Base-by-base conservation (phyloP, 1,140 invertebrate species). In the Bombus affinis region DNA sequence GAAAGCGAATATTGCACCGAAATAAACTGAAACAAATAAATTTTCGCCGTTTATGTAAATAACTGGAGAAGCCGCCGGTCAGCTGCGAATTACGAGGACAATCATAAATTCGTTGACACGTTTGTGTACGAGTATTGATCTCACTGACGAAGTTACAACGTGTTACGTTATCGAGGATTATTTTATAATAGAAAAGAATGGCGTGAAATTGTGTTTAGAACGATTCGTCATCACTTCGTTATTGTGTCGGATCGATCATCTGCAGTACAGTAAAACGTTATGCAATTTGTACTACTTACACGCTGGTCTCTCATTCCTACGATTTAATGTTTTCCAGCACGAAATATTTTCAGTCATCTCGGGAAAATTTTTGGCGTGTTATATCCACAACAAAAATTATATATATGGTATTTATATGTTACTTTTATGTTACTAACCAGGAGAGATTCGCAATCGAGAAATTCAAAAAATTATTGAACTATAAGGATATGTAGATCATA, bases 21-120 rank as follows among this genome's bases (percentile, higher is more conserved):
- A 80, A 85, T 85, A 80, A 85, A 85, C 66, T 65, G 83, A 85
- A 85, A 80, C 83, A 80, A 80, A 85, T 85, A 85, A 80, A 85
- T 85, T 80, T 80, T 80, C 83, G 15, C 2, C 76, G 75, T 85
- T 85, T 85, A 85, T 85, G 76, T 80, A 85, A 85, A 85, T 80
- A 85, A 85, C 83, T 47, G 28, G 39, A 3, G 83, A 32, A 42
- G 13, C 32, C 35, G 22, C 25, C 10, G 32, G 77, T 44, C 65
- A 59, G 53, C 12, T 73, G 57, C 39, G 68, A 85, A 73, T 80
- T 85, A 72, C 57, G 68, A 39, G 71, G 44, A 37, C 42, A 73
- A 80, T 85, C 83, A 80, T 80, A 85, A 71, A 71, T 85, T 80
- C 68, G 68, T 47, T 80, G 81, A 77, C 62, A 57, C 44, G 75